Conservation (phyloP, 2,888 invertebrate species). For the Volucella zonaria region DNA sequence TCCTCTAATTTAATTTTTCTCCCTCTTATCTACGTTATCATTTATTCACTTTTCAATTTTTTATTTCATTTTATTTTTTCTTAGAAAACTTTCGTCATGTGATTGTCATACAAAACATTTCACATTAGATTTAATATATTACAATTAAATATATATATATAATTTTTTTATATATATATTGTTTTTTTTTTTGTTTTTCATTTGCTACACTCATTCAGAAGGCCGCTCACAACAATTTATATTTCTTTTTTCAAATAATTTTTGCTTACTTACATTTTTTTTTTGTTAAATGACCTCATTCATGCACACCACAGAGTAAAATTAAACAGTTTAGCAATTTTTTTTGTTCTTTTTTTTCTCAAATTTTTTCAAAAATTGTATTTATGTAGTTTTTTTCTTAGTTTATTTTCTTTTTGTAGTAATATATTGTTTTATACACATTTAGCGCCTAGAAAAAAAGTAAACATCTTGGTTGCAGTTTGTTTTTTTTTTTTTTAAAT, state of each 20-base stretch:
- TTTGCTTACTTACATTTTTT: conserved; percentile 34
- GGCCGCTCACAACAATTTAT: conserved; percentile 66
- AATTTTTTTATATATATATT: conserved; percentile 56
- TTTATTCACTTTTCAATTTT: conserved; percentile 65
- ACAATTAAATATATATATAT: conserved; percentile 77
- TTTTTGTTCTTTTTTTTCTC: conserved; percentile 31
- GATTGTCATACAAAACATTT: conserved; percentile 83
- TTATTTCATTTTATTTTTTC: conserved; percentile 57
- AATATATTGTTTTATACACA: conserved; percentile 64
- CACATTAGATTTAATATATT: conserved; percentile 82
- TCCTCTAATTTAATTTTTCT: conserved; percentile 35
- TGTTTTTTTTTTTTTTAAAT: conserved; percentile 42
- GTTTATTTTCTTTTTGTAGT: conserved; percentile 26
- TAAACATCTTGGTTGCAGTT: conserved; percentile 30
- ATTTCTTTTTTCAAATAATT: conserved; percentile 45
- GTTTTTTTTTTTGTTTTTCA: conserved; percentile 58
- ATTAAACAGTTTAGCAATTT: conserved; percentile 46
- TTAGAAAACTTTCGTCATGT: conserved; percentile 79
- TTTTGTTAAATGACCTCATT: conserved; percentile 39
- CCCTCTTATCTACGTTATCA: conserved; percentile 37
- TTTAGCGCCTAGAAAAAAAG: conserved; percentile 69
- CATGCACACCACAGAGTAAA: conserved; percentile 63
- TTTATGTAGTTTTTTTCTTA: conserved; percentile 39
- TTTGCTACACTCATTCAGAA: conserved; percentile 71
- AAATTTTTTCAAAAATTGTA: conserved; percentile 52